phyloP scores from a whole-genome alignment of 2,797 vertebrate genomes.

The Gallinago nigripennis region DNA sequence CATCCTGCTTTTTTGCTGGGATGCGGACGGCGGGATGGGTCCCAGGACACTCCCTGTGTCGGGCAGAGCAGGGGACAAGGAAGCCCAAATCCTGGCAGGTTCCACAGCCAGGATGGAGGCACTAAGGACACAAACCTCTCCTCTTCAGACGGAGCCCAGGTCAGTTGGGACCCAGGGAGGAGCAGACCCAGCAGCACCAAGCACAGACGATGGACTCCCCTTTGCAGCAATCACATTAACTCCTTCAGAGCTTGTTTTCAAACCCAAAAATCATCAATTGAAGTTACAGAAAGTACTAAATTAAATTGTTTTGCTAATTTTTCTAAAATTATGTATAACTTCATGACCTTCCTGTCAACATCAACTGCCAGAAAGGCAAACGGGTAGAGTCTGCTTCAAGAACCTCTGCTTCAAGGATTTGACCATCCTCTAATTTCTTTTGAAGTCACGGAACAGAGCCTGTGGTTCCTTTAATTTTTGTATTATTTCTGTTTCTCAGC shows the following conservation, averaged over 20 bases:
- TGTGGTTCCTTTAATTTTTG: neutral
- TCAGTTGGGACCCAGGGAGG: neutral
- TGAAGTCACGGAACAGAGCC: neutral
- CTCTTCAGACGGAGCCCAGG: neutral
- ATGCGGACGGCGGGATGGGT: rapidly evolving
- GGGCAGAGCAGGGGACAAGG: neutral
- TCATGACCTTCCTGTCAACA: neutral
- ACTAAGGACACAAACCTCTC: neutral
- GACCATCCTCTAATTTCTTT: neutral
- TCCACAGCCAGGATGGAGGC: neutral
- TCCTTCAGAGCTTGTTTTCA: neutral
- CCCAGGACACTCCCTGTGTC: rapidly evolving
- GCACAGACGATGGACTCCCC: neutral
- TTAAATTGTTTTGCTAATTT: neutral
- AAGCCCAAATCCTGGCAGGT: rapidly evolving
- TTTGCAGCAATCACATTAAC: neutral
- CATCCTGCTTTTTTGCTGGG: neutral
- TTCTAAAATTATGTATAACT: neutral
- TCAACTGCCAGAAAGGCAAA: neutral
- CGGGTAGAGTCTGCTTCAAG: no score
- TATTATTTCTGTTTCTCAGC: neutral
- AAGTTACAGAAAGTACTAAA: neutral
- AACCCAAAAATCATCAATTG: neutral
- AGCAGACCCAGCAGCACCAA: neutral
- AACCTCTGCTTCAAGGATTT: neutral